Base-by-base conservation (phyloP, 2,888 invertebrate species). In the Plebejus argus region DNA sequence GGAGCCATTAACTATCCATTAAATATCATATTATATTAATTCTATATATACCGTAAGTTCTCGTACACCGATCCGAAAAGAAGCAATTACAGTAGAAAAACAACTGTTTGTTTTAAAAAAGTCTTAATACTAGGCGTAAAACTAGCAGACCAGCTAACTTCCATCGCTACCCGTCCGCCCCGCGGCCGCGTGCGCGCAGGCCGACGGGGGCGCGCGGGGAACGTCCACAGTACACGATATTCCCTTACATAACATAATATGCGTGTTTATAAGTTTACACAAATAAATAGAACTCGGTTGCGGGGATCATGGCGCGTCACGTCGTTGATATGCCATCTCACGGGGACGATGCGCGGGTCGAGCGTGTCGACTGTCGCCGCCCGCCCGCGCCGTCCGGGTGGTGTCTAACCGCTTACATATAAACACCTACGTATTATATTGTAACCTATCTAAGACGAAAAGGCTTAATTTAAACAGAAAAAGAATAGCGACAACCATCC, bases 371-470 rank as follows among this genome's bases (percentile, higher is more conserved):
- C 70, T 61, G 77, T 76, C 77, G 70, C 56, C 58, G 58, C 35
- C 77, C 58, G 76, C 76, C 45, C 35, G 72, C 58, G 76, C 76
- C 45, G 53, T 20, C 70, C 72, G 58, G 56, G 84, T 83, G 82
- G 84, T 84, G 82, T 83, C 83, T 80, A 84, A 84, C 83, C 84
- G 85, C 85, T 87, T 87, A 90, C 83, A 80, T 85, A 86, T 86
- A 88, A 90, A 91, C 91, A 90, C 87, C 92, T 93, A 90, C 86
- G 84, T 88, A 88, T 86, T 81, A 82, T 79, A 90, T 87, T 86
- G 86, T 90, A 90, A 87, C 91, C 92, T 93, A 92, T 90, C 93
- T 93, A 93, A 87, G 88, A 91, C 86, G 85, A 87, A 87, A 87
- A 89, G 88, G 91, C 90, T 90, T 90, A 90, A 85, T 82, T 81